phyloP scores from a whole-genome alignment of 1,140 invertebrate genomes.

The Drosophila simulans region DNA sequence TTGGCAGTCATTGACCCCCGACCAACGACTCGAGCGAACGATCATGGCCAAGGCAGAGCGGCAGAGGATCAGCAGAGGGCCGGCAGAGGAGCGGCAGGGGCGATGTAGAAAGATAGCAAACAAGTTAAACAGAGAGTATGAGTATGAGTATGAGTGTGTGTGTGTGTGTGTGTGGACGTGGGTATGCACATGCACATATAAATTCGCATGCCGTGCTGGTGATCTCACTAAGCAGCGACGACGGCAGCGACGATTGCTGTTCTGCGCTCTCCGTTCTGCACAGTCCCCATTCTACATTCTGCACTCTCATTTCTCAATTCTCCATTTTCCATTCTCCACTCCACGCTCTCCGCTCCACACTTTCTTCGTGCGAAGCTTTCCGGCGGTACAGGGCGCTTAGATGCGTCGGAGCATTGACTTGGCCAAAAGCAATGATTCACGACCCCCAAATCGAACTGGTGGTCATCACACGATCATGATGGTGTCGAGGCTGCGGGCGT shows the following conservation, averaged over 20 bases:
- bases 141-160: not conserved
- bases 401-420: slow-evolving; percentile 52
- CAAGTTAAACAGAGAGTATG: slow-evolving; percentile 73
- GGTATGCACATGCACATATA: slow-evolving; percentile 26
- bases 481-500: slow-evolving; percentile 3
- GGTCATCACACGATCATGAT: slow-evolving; percentile 3
- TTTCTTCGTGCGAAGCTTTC: slow-evolving; percentile 1
- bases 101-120: slow-evolving; percentile 81
- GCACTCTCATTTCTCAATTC: not conserved
- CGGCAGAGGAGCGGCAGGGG: slow-evolving; percentile 10
- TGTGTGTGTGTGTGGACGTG: not conserved
- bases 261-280: not conserved
- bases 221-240: slow-evolving; percentile 26
- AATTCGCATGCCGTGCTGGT: slow-evolving; percentile 16
- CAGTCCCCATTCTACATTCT: not conserved
- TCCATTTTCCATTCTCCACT: not conserved
- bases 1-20: slow-evolving; percentile 80
- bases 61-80: not conserved
- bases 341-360: slow-evolving; percentile 3
- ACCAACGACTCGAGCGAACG: slow-evolving; percentile 46
- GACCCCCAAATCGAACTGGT: slow-evolving; percentile 20
- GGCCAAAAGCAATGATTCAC: slow-evolving; percentile 55
- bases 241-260: not conserved
- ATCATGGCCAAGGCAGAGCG: slow-evolving; percentile 57
- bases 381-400: slow-evolving; percentile 37